A percentile compares a stretch with the other conserved stretches of the same genome.
These are phyloP conservation scores for Polymixis lichenea DNA, from an alignment of 2,888 invertebrate species.

Conservation along the genomic window DNA sequence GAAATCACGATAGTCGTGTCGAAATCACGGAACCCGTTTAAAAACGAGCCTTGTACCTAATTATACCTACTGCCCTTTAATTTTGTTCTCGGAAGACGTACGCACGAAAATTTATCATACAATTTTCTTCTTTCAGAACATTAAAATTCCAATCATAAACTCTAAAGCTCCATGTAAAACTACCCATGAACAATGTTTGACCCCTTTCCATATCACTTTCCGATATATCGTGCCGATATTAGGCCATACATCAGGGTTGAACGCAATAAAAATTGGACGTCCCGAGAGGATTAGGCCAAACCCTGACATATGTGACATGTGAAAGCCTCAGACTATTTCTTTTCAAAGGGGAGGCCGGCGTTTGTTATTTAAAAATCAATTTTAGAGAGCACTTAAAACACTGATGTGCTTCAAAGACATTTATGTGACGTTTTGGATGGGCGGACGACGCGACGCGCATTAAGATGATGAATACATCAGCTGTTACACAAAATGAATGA, in stretches of 20 bases:
- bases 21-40: slow-evolving; percentile 73
- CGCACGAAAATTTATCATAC: slow-evolving; percentile 23
- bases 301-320: slow-evolving; percentile 88
- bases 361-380: slow-evolving; percentile 87
- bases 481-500: slow-evolving; percentile 79
- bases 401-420: slow-evolving; percentile 69
- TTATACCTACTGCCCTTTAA: slow-evolving; percentile 70
- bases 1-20: slow-evolving; percentile 76
- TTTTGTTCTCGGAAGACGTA: slow-evolving; percentile 52
- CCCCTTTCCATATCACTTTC: slow-evolving; percentile 80
- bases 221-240: slow-evolving; percentile 85
- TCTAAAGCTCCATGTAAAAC: slow-evolving; percentile 44
- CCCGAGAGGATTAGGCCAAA: slow-evolving; percentile 88
- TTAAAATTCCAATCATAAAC: slow-evolving; percentile 48
- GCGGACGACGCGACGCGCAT: slow-evolving; percentile 71
- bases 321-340: slow-evolving; percentile 85
- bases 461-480: slow-evolving; percentile 81
- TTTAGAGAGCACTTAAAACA: slow-evolving; percentile 78
- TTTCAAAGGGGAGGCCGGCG: slow-evolving; percentile 77
- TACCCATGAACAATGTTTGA: slow-evolving; percentile 74
- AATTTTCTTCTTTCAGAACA: slow-evolving; percentile 35
- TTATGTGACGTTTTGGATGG: slow-evolving; percentile 73
- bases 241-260: slow-evolving; percentile 85
- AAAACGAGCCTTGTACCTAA: slow-evolving; percentile 66
- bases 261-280: slow-evolving; percentile 88